Evolutionary conservation across 2,888 invertebrate species (phyloP).

Genomic region (Philhelius pedissequus): DNA sequence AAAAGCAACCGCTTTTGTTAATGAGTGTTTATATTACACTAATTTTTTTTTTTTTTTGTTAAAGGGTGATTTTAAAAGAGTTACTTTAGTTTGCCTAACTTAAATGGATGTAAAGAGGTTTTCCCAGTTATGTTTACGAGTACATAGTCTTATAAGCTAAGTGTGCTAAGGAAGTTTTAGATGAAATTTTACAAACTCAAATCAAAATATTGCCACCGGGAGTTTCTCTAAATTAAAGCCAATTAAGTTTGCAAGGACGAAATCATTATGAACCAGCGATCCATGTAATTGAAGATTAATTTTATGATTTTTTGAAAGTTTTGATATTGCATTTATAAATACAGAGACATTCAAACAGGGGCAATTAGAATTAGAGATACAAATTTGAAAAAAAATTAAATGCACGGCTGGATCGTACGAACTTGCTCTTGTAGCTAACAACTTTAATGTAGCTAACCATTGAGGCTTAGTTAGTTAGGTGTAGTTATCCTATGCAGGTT

Average conservation of each 20-base stretch:
- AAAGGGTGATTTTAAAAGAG: constrained; percentile 45
- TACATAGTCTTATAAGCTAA: not conserved
- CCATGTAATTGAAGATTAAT: not conserved
- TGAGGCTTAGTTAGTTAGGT: too few relatives aligned
- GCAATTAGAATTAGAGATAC: too few relatives aligned
- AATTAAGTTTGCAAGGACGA: not conserved
- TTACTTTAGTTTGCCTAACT: constrained; percentile 39
- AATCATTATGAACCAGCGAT: not conserved
- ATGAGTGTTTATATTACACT: constrained; percentile 48
- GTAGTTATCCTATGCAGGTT: too few relatives aligned
- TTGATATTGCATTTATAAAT: not conserved
- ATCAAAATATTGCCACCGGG: not conserved
- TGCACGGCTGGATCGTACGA: too few relatives aligned
- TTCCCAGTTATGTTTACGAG: not conserved
- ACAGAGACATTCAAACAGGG: not conserved
- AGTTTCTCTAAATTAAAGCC: not conserved
- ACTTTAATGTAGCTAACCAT: too few relatives aligned
- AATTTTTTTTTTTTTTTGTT: constrained; percentile 9
- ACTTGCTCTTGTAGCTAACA: too few relatives aligned
- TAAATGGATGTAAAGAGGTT: constrained; percentile 28
- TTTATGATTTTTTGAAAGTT: not conserved
- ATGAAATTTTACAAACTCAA: not conserved
- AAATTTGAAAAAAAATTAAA: too few relatives aligned
- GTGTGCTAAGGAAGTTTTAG: not conserved
- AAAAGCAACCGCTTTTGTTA: constrained; percentile 30